Evolutionary conservation across 2,113 vertebrate genomes (phyloP).

Genomic region (Lates calcarifer): DNA sequence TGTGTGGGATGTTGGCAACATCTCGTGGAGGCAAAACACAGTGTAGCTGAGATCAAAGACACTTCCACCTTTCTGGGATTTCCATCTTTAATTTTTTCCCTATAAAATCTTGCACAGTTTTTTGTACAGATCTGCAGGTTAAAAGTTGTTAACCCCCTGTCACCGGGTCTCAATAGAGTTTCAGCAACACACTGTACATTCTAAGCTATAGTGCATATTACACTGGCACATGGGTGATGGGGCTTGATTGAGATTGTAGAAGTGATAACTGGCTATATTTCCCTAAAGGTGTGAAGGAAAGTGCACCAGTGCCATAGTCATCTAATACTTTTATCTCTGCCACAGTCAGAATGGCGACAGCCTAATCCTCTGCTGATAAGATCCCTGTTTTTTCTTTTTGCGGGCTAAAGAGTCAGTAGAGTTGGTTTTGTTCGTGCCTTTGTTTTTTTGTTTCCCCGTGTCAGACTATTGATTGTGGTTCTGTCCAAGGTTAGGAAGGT

Average conservation of each 20-base stretch:
- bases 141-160: neutral
- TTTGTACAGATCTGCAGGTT: neutral
- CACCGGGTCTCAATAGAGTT: neutral
- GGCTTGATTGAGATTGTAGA: constrained; percentile 12
- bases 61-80: constrained; percentile 54
- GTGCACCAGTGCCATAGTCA: constrained; percentile 5
- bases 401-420: neutral
- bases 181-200: neutral
- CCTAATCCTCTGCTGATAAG: constrained; percentile 43
- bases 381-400: constrained; percentile 6
- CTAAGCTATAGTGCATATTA: neutral
- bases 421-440: neutral
- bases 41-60: constrained; percentile 55
- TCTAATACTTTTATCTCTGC: constrained; percentile 13
- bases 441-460: constrained; percentile 12
- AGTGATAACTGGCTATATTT: neutral
- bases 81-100: constrained; percentile 42
- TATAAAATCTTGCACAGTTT: constrained; percentile 28
- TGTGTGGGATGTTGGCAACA: constrained; percentile 56
- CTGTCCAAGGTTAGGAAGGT: constrained; percentile 24
- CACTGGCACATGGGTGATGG: neutral
- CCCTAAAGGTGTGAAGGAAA: constrained; percentile 22
- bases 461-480: constrained; percentile 32
- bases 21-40: constrained; percentile 46
- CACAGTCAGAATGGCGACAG: constrained; percentile 28